A percentile compares a stretch with the other conserved stretches of the same genome.
phyloP scores from a whole-genome alignment of 1,140 invertebrate species.

The Neodiprion virginianus region DNA sequence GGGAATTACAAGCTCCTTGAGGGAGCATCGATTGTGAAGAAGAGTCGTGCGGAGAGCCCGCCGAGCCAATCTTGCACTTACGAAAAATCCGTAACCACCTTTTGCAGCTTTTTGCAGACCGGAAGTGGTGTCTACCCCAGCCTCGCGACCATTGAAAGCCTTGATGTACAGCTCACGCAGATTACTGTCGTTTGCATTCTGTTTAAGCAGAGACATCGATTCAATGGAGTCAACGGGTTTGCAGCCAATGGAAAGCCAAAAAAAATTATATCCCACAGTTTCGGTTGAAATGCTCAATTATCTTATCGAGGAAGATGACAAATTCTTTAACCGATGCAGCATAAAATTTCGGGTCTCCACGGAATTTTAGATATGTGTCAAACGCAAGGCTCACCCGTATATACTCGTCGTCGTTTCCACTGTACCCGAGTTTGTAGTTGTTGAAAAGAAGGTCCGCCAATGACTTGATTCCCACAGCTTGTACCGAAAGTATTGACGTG shows the following conservation, averaged over 20 bases:
- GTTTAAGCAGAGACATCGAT: conserved; percentile 10
- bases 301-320: too few relatives aligned
- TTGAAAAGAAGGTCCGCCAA: conserved; percentile 66
- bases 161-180: conserved; percentile 56
- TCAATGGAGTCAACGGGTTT: too few relatives aligned
- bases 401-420: conserved; percentile 52
- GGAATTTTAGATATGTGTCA: too few relatives aligned
- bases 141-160: conserved; percentile 53
- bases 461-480: conserved; percentile 64
- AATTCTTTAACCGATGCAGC: too few relatives aligned
- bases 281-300: too few relatives aligned
- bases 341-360: too few relatives aligned
- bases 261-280: too few relatives aligned
- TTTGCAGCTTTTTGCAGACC: conserved; percentile 52
- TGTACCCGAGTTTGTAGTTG: conserved; percentile 68
- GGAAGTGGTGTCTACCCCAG: conserved; percentile 45
- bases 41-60: conserved; percentile 50
- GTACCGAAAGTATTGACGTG: conserved; percentile 69
- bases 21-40: conserved; percentile 52
- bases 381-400: conserved; percentile 43
- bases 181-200: conserved; percentile 55
- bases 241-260: too few relatives aligned
- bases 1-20: conserved; percentile 51
- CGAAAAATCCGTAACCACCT: conserved; percentile 59
- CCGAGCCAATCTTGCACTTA: conserved; percentile 54